These are phyloP conservation scores for Hanleya hanleyi DNA, from an alignment of 2,888 invertebrate genomes.

Conservation along the genomic window DNA sequence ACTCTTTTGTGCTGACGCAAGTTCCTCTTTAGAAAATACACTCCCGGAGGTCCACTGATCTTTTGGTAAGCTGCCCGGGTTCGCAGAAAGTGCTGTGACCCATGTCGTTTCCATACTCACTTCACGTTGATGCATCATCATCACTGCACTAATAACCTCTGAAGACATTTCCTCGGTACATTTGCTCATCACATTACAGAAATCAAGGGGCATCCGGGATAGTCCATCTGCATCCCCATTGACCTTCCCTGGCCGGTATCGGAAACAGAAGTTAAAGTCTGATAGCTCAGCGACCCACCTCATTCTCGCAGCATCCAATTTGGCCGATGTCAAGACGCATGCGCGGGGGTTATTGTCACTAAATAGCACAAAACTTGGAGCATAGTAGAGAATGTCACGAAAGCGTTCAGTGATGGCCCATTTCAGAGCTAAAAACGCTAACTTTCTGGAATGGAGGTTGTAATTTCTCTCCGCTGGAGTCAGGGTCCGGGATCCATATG, in stretches of 20 bases:
- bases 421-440: not conserved
- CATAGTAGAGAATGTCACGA: not conserved
- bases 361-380: not conserved
- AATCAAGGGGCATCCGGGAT: not conserved
- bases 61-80: not conserved
- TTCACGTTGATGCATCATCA: not conserved
- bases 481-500: not conserved
- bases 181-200: not conserved
- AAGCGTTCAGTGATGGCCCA: not conserved
- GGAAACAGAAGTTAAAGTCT: not conserved
- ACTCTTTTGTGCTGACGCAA: not conserved
- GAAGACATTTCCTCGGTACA: not conserved
- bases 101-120: not conserved
- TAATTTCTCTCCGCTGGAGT: conserved; percentile 6
- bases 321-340: not conserved
- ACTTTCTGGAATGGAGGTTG: not conserved
- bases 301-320: not conserved
- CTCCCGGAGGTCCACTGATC: not conserved
- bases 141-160: not conserved
- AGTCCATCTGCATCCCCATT: not conserved
- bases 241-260: not conserved
- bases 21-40: not conserved
- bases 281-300: not conserved
- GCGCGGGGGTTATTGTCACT: not conserved
- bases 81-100: not conserved